Conservation (phyloP, 2,113 vertebrate genomes). For the Apistogramma diplotaenia region DNA sequence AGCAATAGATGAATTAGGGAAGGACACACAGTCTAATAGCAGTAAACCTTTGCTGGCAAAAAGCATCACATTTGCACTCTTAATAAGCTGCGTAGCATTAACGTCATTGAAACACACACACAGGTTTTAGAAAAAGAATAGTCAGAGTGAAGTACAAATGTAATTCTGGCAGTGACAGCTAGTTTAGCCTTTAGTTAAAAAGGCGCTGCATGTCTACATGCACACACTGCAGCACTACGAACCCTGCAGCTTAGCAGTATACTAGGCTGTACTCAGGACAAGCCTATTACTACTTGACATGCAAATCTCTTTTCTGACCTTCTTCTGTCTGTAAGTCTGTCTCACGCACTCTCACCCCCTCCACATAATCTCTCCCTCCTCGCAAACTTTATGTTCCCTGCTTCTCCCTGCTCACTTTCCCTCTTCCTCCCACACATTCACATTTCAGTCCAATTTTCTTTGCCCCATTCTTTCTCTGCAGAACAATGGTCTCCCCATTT, state of each 20-base stretch:
- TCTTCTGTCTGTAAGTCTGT: constrained; percentile 63
- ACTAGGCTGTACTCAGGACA: constrained; percentile 50
- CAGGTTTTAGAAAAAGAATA: background rate
- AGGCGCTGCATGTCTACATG: background rate
- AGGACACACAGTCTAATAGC: no score
- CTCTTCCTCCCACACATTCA: constrained; percentile 18
- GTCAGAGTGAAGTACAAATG: background rate
- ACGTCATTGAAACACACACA: background rate
- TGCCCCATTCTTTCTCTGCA: constrained; percentile 9
- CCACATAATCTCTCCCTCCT: constrained; percentile 38
- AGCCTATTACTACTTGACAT: constrained; percentile 72
- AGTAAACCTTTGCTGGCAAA: background rate
- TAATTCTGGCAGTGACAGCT: background rate
- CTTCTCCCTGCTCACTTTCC: constrained; percentile 9
- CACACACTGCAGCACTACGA: constrained; percentile 21
- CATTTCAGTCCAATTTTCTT: constrained; percentile 39
- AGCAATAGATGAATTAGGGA: no score
- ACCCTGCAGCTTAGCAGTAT: constrained; percentile 36
- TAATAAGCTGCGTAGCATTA: background rate
- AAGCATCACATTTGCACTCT: background rate
- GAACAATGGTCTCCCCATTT: constrained; percentile 14
- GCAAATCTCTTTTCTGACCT: constrained; percentile 71
- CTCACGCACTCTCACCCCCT: background rate
- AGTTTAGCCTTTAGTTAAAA: background rate
- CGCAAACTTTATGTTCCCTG: constrained; percentile 10